Evolutionary conservation across 2,888 invertebrate genomes (phyloP), one percentile per base, ranked within the genome.

Genomic region (Eulithis prunata): DNA sequence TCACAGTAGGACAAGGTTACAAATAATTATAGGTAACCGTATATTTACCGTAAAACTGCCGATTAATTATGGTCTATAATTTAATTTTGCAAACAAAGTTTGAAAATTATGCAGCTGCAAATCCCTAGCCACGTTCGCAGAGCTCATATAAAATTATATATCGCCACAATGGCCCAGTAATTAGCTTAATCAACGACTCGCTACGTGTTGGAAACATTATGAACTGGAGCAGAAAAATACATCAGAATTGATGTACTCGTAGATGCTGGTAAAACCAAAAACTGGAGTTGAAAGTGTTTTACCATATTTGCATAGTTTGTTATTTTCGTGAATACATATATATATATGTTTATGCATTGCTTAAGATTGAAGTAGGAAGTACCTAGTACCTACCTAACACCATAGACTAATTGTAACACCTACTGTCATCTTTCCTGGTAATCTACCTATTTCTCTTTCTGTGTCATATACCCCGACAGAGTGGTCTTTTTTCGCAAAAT

Each of bases 141-240:
- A 63, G 38, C 66, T 60, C 69, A 58, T 71, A 71, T 63, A 59
- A 64, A 71, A 69, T 71, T 66, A 67, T 68, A 59, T 70, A 69
- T 66, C 59, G 65, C 60, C 65, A 72, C 71, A 73, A 72, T 72
- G 66, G 70, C 65, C 62, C 71, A 61, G 71, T 72, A 73, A 73
- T 73, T 73, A 69, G 69, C 71, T 71, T 71, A 73, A 73, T 73
- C 66, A 73, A 63, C 70, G 65, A 61, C 64, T 65, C 63, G 69
- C 71, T 70, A 69, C 67, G 63, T 67, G 66, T 67, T 67, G 67
- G 63, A 60, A 67, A 67, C 65, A 65, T 68, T 71, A 64, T 69
- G 53, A 71, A 72, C 65, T 72, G 66, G 65, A 67, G 73, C 68
- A 72, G 67, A 71, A 68, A 72, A 71, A 72, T 69, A 69, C 59